A percentile compares a stretch with the other conserved stretches of the same genome.
Evolutionary conservation across 2,888 invertebrate genomes (phyloP).

Genomic region (Syrista parreyssii): DNA sequence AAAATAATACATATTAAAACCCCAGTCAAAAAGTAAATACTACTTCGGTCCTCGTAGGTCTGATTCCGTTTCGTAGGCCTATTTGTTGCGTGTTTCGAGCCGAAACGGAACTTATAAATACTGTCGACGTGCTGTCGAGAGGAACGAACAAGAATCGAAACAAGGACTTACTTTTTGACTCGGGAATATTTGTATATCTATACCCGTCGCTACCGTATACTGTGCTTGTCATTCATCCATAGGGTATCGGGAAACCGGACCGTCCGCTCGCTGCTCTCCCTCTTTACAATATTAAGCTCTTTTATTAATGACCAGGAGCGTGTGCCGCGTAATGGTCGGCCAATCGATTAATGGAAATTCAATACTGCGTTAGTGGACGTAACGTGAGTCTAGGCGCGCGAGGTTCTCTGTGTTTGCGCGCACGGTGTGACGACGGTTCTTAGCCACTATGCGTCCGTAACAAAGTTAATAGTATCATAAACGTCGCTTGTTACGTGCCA

Average conservation of each 20-base stretch:
- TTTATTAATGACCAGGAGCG: slow-evolving; percentile 58
- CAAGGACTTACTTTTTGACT: too few species aligned
- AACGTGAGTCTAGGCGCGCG: slow-evolving; percentile 18
- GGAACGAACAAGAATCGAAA: too few species aligned
- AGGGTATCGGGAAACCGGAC: slow-evolving; percentile 18
- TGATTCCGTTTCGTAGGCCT: too few species aligned
- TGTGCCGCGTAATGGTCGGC: slow-evolving; percentile 46
- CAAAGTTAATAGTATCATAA: slow-evolving; percentile 59
- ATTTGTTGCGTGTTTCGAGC: too few species aligned
- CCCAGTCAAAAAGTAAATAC: too few species aligned
- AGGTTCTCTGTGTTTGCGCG: slow-evolving; percentile 33
- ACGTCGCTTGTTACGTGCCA: slow-evolving; percentile 47
- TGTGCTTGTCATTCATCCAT: slow-evolving; percentile 47
- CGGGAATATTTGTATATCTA: not conserved
- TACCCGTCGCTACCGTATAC: not conserved
- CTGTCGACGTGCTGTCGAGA: too few species aligned
- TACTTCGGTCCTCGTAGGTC: too few species aligned
- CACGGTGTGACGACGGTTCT: slow-evolving; percentile 5
- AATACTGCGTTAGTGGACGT: slow-evolving; percentile 45
- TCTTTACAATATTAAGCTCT: slow-evolving; percentile 61
- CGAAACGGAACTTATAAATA: too few species aligned
- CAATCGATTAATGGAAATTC: slow-evolving; percentile 66
- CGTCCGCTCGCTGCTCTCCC: slow-evolving; percentile 37
- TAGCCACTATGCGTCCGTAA: slow-evolving; percentile 35
- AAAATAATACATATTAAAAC: too few species aligned